Evolutionary conservation across 1,140 invertebrate genomes (phyloP).

Genomic region (Eufriesea mexicana): DNA sequence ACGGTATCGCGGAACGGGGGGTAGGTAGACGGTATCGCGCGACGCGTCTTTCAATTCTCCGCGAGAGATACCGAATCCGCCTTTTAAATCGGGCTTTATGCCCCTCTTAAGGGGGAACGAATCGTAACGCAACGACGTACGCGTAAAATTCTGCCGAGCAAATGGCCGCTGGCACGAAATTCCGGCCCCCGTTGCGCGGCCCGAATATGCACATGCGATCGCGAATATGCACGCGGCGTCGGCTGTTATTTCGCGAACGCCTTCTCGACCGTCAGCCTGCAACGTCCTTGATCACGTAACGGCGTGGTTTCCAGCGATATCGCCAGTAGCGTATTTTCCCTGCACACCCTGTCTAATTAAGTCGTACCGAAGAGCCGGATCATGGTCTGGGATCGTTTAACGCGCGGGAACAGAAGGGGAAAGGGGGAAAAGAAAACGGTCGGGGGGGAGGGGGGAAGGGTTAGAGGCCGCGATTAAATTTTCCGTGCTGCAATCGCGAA

Average conservation of each 20-base stretch:
- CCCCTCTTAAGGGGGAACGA: conserved; percentile 45
- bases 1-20: not conserved
- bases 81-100: conserved; percentile 55
- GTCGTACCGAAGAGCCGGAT: not conserved
- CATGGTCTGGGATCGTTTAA: not conserved
- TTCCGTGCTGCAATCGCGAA: conserved; percentile 1
- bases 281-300: conserved; percentile 50
- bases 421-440: not conserved
- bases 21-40: not conserved
- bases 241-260: conserved; percentile 49
- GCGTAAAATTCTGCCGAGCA: conserved; percentile 49
- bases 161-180: conserved; percentile 57
- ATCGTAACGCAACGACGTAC: conserved; percentile 46
- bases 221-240: conserved; percentile 6
- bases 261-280: conserved; percentile 1
- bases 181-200: not conserved
- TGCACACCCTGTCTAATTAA: conserved; percentile 2
- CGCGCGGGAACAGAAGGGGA: not conserved
- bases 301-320: conserved; percentile 24
- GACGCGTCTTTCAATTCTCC: conserved; percentile 54
- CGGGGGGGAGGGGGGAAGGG: not conserved
- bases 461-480: conserved; percentile 20
- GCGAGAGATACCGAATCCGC: conserved; percentile 22
- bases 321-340: not conserved
- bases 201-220: not conserved